phyloP scores from a whole-genome alignment of 1,140 invertebrate species.

The Zaprionus capensis region DNA sequence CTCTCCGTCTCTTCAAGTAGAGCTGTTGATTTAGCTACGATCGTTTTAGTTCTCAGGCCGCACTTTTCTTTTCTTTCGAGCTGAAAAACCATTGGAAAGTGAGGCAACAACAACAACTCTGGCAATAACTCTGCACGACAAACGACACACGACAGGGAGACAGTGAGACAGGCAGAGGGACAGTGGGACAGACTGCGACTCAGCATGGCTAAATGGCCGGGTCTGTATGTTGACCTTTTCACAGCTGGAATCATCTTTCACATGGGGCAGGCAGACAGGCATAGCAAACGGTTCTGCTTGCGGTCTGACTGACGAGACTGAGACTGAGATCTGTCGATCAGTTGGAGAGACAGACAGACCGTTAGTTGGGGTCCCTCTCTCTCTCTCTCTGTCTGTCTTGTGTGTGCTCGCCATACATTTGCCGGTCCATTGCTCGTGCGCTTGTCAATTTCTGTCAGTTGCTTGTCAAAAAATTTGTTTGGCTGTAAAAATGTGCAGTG shows the following conservation, averaged over 20 bases:
- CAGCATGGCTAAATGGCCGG: slow-evolving; percentile 63
- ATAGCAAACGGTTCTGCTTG: slow-evolving; percentile 49
- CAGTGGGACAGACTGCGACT: slow-evolving; percentile 11
- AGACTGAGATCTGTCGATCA: slow-evolving; percentile 21
- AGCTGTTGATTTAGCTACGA: slow-evolving; percentile 15
- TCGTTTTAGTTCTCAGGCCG: slow-evolving; percentile 63
- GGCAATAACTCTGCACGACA: slow-evolving; percentile 69
- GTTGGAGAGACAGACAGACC: background rate
- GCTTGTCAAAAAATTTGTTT: slow-evolving; percentile 83
- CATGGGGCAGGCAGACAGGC: slow-evolving; percentile 18
- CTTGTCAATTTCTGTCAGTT: slow-evolving; percentile 82
- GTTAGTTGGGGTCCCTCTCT: background rate
- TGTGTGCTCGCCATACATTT: slow-evolving; percentile 51
- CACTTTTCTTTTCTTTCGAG: slow-evolving; percentile 77
- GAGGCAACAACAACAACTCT: slow-evolving; percentile 47
- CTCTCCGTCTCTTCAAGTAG: background rate
- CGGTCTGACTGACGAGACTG: slow-evolving; percentile 20
- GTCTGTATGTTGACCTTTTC: slow-evolving; percentile 74
- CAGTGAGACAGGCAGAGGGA: slow-evolving; percentile 4
- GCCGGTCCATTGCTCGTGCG: slow-evolving; percentile 68
- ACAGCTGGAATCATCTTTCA: slow-evolving; percentile 80
- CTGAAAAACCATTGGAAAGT: slow-evolving; percentile 56
- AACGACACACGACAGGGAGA: slow-evolving; percentile 41
- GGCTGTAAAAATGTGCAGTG: slow-evolving; percentile 73
- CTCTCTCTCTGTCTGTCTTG: background rate